Conservation (phyloP, 2,797 vertebrate species). For the Fistularia tabacaria region DNA sequence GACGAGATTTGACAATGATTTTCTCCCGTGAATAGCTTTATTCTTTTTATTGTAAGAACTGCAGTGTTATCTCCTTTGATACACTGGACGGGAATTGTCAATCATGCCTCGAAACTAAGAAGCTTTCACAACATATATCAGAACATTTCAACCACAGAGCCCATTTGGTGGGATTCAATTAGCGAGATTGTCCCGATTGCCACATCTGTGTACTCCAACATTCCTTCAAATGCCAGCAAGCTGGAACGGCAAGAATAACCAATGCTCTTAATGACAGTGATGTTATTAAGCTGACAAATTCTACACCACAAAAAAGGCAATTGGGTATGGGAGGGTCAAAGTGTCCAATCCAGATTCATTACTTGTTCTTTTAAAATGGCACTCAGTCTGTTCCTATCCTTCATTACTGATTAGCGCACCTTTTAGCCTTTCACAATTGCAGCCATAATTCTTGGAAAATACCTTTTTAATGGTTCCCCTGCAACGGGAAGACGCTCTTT, state of each 20-base stretch:
- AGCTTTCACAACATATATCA: too few relatives aligned
- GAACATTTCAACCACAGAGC: not conserved
- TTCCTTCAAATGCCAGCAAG: slow-evolving; percentile 66
- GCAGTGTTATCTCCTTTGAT: slow-evolving; percentile 6
- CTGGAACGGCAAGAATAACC: slow-evolving; percentile 64
- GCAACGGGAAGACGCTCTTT: slow-evolving; percentile 48
- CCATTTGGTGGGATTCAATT: slow-evolving; percentile 41
- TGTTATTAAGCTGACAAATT: slow-evolving; percentile 71
- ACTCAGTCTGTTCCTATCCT: slow-evolving; percentile 63
- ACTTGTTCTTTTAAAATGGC: slow-evolving; percentile 70
- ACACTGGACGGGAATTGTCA: not conserved
- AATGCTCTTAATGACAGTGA: slow-evolving; percentile 64
- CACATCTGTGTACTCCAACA: slow-evolving; percentile 25
- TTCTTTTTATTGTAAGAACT: not conserved
- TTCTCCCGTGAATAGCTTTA: too few relatives aligned
- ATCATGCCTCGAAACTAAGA: too few relatives aligned
- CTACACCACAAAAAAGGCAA: slow-evolving; percentile 57
- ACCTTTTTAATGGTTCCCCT: slow-evolving; percentile 68
- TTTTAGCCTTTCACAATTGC: slow-evolving; percentile 69
- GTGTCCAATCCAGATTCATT: slow-evolving; percentile 69
- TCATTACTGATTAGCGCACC: slow-evolving; percentile 72
- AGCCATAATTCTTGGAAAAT: slow-evolving; percentile 68
- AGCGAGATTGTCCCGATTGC: slow-evolving; percentile 27
- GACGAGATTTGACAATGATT: too few relatives aligned
- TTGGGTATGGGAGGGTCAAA: slow-evolving; percentile 62